phyloP scores from a whole-genome alignment of 2,888 invertebrate species.

The Eupithecia pulchellata region DNA sequence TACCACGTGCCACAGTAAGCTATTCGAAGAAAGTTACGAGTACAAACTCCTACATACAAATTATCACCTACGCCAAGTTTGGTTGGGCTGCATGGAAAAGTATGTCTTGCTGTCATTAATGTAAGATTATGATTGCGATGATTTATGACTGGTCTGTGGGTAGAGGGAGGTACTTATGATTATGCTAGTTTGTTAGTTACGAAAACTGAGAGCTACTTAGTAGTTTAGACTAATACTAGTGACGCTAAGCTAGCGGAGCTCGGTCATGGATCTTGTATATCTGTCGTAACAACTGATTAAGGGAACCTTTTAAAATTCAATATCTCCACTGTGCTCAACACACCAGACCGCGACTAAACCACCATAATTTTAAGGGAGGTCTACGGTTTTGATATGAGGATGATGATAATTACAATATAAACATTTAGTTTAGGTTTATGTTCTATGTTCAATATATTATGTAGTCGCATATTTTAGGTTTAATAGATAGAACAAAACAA shows the following conservation, averaged over 20 bases:
- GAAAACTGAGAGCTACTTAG: background rate
- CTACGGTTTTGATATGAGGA: background rate
- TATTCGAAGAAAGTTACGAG: conserved; percentile 43
- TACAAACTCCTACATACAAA: conserved; percentile 42
- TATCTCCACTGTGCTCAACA: background rate
- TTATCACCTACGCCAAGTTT: conserved; percentile 40
- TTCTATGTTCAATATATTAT: background rate
- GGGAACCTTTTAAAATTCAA: background rate
- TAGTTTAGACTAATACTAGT: background rate
- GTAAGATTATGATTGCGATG: conserved; percentile 9
- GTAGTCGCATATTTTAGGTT: background rate
- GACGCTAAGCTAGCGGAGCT: background rate
- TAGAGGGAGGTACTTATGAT: background rate
- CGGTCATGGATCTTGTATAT: too few species aligned
- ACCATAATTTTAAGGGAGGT: background rate
- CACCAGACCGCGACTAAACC: too few species aligned
- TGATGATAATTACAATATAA: background rate
- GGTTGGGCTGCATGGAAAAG: conserved; percentile 29
- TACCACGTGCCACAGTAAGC: conserved; percentile 44
- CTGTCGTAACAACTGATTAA: too few species aligned
- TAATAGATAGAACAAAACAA: conserved; percentile 10
- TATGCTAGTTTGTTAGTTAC: background rate
- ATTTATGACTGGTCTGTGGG: conserved; percentile 5
- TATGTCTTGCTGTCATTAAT: conserved; percentile 14
- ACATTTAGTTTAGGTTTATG: background rate